Percentiles rank a stretch among this genome's conserved stretches.
phyloP scores from a whole-genome alignment of 2,888 invertebrate species.

The Chromoteleia sp. region DNA sequence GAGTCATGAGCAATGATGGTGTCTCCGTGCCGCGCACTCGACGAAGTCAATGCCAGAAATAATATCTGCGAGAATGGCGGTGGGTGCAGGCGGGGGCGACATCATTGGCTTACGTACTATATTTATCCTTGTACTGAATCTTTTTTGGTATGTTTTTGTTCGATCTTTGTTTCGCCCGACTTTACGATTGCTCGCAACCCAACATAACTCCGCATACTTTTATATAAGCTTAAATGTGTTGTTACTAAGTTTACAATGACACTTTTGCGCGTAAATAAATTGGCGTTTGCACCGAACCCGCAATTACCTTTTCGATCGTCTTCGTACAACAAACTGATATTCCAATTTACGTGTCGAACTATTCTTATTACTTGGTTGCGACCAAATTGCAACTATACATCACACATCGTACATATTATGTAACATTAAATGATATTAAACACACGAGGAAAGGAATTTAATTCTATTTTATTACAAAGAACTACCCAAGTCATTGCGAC shows the following conservation, averaged over 20 bases:
- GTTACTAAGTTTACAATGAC: conserved; percentile 31
- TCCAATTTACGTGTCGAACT: not conserved
- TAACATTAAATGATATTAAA: too few relatives aligned
- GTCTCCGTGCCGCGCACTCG: conserved; percentile 74
- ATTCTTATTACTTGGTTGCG: too few relatives aligned
- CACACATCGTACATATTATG: too few relatives aligned
- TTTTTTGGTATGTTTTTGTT: conserved; percentile 45
- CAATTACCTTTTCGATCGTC: not conserved
- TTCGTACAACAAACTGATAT: conserved; percentile 4
- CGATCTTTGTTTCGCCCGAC: conserved; percentile 48
- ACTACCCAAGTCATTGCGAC: not conserved
- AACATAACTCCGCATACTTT: conserved; percentile 15
- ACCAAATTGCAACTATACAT: too few relatives aligned
- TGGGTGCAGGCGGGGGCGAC: conserved; percentile 75
- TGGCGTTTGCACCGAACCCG: not conserved
- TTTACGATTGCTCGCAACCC: conserved; percentile 31
- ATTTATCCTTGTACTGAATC: conserved; percentile 76
- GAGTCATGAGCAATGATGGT: conserved; percentile 80
- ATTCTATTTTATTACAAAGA: conserved; percentile 12
- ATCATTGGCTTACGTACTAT: conserved; percentile 82
- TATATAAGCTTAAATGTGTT: conserved; percentile 16
- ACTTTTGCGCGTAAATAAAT: conserved; percentile 16
- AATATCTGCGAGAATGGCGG: conserved; percentile 77
- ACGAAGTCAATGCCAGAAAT: conserved; percentile 82
- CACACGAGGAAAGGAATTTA: not conserved